Percentiles rank a stretch among this genome's conserved stretches.
Conservation (phyloP, 2,797 vertebrate species). For the Psittacula echo region DNA sequence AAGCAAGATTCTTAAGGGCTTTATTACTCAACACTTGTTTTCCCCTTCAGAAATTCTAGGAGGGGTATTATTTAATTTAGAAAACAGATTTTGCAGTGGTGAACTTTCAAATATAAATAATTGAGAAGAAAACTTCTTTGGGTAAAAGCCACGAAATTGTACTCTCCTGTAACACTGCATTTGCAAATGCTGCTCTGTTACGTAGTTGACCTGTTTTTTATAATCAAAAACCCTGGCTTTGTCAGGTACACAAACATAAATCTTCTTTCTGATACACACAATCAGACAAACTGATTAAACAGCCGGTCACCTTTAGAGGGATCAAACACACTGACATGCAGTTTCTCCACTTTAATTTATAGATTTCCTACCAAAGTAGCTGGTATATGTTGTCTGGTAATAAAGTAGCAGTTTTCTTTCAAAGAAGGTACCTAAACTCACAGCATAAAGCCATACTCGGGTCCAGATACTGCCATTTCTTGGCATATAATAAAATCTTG, state of each 20-base stretch:
- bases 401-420: not conserved
- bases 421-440: not conserved
- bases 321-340: fast-evolving
- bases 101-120: conserved; percentile 68
- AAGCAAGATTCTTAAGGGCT: conserved; percentile 48
- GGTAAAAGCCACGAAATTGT: conserved; percentile 55
- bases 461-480: not conserved
- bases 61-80: conserved; percentile 62
- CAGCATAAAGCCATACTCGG: not conserved
- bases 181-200: conserved; percentile 33
- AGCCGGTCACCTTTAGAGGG: not conserved
- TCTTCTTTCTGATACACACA: not conserved
- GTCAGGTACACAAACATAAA: not conserved
- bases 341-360: not conserved
- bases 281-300: not conserved
- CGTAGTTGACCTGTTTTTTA: conserved; percentile 31
- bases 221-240: conserved; percentile 29
- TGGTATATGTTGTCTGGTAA: not conserved
- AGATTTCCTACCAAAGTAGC: not conserved
- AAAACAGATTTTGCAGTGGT: conserved; percentile 52
- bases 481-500: not conserved
- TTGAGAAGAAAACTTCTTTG: conserved; percentile 40
- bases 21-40: conserved; percentile 60
- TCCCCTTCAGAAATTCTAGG: conserved; percentile 53
- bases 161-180: not conserved